Evolutionary conservation across 2,113 vertebrate species (phyloP).

Genomic region (Ameiurus melas): DNA sequence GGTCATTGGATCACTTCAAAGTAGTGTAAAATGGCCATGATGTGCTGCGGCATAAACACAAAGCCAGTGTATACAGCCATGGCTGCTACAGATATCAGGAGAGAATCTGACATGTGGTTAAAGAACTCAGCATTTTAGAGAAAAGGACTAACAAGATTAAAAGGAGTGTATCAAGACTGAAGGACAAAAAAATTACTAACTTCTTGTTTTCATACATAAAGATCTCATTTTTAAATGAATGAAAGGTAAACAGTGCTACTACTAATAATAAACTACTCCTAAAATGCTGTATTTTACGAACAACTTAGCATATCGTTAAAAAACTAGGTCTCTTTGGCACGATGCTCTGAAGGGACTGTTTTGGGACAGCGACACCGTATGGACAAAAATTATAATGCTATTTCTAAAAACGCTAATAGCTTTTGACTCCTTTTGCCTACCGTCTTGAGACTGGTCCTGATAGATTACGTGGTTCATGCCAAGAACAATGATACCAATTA

Average conservation of each 20-base stretch:
- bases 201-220: not conserved
- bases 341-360: too few relatives aligned
- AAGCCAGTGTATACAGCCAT: slow-evolving; percentile 97
- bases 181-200: not conserved
- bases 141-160: not conserved
- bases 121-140: slow-evolving; percentile 65
- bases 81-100: slow-evolving; percentile 87
- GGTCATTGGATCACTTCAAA: slow-evolving; percentile 91
- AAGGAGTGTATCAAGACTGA: not conserved
- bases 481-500: too few relatives aligned
- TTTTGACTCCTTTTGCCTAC: too few relatives aligned
- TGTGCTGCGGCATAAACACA: slow-evolving; percentile 98
- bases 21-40: slow-evolving; percentile 98
- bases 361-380: too few relatives aligned
- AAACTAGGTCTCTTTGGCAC: too few relatives aligned
- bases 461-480: too few relatives aligned
- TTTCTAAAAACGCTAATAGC: too few relatives aligned
- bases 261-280: too few relatives aligned
- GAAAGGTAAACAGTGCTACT: not conserved
- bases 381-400: too few relatives aligned
- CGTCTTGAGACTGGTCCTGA: too few relatives aligned
- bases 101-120: slow-evolving; percentile 81
- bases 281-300: too few relatives aligned
- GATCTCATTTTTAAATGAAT: not conserved
- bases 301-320: too few relatives aligned